Base-by-base conservation (phyloP, 30 jellyfish, hydroid and myxozoan genomes). In the Haliclystus octoradiatus region DNA sequence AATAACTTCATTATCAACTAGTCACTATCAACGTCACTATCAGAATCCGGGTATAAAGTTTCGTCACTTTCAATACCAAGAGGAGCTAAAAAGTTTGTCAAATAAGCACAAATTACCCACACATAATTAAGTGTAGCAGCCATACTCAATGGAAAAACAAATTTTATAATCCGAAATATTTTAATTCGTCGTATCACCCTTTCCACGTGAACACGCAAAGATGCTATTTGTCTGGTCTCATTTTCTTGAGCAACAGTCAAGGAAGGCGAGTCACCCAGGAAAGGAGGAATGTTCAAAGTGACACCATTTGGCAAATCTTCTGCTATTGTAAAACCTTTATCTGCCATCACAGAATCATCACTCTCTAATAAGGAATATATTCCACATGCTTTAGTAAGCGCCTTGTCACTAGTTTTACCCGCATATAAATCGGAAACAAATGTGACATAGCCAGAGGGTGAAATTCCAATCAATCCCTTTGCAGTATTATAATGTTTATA, bases 381-480 rank as follows among this genome's bases (percentile, higher is more conserved):
- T 32, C 84, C 82, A 72, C 82, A 27, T 52, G 23, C 63, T 32
- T 46, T 33, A 15, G 66, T 61, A 27, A 74, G 22, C 40, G 7
- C 28, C 50, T 22, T 70, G 77, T 74, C 85, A 34, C 57, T 34
- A 74, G 63, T 22, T 34, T 70, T 47, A 28, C 78, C 79, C 23
- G 77, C 79, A 64, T 35, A 62, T 24, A 62, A 52, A 63, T 62
- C 33, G 31, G 85, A 74, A 61, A 74, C 85, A 74, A 74, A 74
- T 65, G 85, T 74, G 28, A 74, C 68, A 61, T 78, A 78, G 2
- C 70, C 77, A 67, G 40, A 22, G 2, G 77, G 77, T 30, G 77
- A 61, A 9, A 24, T 68, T 25, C 69, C 72, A 35, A 70, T 28
- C 50, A 70, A 53, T 52, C 52, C 80, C 72, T 70, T 70, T 22